Percentiles rank a stretch among this genome's conserved stretches.
Evolutionary conservation across 1,140 invertebrate species (phyloP).

Genomic region (Agrilus planipennis): DNA sequence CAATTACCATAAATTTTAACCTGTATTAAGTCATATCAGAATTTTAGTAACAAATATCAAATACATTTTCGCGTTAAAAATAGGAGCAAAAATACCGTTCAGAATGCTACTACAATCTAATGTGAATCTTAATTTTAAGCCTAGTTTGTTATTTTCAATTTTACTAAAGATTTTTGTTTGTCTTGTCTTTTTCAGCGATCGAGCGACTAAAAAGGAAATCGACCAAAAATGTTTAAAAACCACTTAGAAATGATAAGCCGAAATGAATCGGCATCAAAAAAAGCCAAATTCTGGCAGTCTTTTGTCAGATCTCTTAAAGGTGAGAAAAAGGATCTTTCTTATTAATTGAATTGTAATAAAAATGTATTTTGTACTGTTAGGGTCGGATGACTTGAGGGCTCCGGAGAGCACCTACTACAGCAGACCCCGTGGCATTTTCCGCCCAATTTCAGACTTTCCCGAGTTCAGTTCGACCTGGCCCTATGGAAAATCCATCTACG

Average conservation of each 20-base stretch:
- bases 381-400: conserved; percentile 80
- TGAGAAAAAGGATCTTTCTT: conserved; percentile 31
- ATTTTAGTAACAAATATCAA: too few species aligned
- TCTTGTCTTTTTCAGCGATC: conserved; percentile 7
- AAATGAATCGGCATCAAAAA: conserved; percentile 81
- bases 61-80: too few species aligned
- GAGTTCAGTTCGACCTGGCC: conserved; percentile 54
- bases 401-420: conserved; percentile 57
- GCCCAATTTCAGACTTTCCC: conserved; percentile 44
- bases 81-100: too few species aligned
- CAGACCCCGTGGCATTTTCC: conserved; percentile 56
- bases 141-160: too few species aligned
- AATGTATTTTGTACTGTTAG: conserved; percentile 36
- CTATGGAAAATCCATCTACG: conserved; percentile 71
- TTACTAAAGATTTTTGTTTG: too few species aligned
- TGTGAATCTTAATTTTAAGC: too few species aligned
- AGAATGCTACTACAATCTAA: too few species aligned
- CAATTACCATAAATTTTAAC: too few species aligned
- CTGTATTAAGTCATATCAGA: too few species aligned
- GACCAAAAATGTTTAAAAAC: conserved; percentile 65
- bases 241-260: conserved; percentile 86
- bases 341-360: neutral
- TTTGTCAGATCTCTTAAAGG: conserved; percentile 82
- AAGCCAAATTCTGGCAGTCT: conserved; percentile 86
- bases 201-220: conserved; percentile 7